Evolutionary conservation across 2,113 vertebrate genomes (phyloP).

Genomic region (Oostethus manadensis): DNA sequence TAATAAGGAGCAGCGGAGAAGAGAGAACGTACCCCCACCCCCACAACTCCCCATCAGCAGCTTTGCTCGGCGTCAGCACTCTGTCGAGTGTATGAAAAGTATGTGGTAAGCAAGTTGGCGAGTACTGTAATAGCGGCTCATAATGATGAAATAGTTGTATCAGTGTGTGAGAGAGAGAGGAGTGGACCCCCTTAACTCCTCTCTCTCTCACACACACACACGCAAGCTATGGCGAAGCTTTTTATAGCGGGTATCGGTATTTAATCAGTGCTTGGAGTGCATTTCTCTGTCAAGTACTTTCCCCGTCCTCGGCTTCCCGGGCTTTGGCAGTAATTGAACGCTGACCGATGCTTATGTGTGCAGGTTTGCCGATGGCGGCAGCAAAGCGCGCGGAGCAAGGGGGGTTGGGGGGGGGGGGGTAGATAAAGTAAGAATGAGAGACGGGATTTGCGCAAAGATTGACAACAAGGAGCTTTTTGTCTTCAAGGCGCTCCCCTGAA

Average conservation of each 20-base stretch:
- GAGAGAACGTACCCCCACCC: constrained; percentile 69
- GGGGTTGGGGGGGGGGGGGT: constrained; percentile 69
- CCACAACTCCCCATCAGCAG: constrained; percentile 70
- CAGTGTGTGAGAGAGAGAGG: constrained; percentile 62
- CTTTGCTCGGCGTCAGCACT: constrained; percentile 69
- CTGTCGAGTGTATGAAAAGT: constrained; percentile 67
- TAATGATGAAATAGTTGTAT: constrained; percentile 73
- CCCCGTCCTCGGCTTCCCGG: constrained; percentile 68
- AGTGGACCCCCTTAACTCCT: constrained; percentile 17
- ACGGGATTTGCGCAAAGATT: constrained; percentile 67
- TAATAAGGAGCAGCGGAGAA: constrained; percentile 57
- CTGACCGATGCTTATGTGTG: constrained; percentile 74
- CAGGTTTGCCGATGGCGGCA: constrained; percentile 75
- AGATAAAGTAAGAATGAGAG: constrained; percentile 69
- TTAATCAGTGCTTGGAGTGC: constrained; percentile 77
- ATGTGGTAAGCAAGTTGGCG: constrained; percentile 72
- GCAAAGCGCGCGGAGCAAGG: constrained; percentile 58
- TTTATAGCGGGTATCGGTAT: constrained; percentile 70
- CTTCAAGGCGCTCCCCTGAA: constrained; percentile 75
- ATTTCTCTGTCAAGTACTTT: constrained; percentile 73
- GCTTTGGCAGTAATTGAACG: constrained; percentile 70
- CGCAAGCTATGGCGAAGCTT: constrained; percentile 64
- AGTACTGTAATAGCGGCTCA: constrained; percentile 73
- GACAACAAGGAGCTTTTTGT: constrained; percentile 74
- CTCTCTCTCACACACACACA: constrained; percentile 33